Conservation (phyloP, 2,888 invertebrate genomes). For the Dasypolia templi region DNA sequence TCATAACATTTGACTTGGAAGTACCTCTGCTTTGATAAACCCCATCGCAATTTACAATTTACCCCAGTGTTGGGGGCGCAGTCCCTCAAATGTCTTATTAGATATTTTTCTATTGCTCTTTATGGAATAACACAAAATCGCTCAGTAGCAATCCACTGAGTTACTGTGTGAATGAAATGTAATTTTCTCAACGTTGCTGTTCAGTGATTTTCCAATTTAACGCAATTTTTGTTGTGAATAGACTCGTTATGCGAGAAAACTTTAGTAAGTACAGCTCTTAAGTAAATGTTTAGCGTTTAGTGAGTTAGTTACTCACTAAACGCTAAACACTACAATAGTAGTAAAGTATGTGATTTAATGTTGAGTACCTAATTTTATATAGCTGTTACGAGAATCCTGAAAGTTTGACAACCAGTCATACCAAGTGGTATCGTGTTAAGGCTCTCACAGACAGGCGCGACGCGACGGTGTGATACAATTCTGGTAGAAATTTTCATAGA, state of each 20-base stretch:
- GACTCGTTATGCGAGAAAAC: conserved; percentile 67
- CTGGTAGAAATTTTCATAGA: no score
- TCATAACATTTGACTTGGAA: conserved; percentile 4
- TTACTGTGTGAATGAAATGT: conserved; percentile 66
- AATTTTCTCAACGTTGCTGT: conserved; percentile 68
- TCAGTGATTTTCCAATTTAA: conserved; percentile 73
- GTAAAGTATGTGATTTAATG: background rate
- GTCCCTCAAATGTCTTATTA: conserved; percentile 24
- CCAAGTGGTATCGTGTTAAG: background rate
- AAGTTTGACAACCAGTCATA: background rate
- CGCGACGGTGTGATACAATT: no score
- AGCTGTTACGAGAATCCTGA: background rate
- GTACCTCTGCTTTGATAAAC: background rate
- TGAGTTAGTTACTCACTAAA: conserved; percentile 7
- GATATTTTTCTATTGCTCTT: conserved; percentile 51
- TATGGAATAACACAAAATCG: conserved; percentile 61
- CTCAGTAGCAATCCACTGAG: conserved; percentile 51
- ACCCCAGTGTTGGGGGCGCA: background rate
- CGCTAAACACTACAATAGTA: no score
- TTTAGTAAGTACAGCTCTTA: conserved; percentile 19
- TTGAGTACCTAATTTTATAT: conserved; percentile 5
- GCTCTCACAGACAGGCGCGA: no score
- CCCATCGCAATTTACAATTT: conserved; percentile 20
- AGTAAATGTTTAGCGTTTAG: conserved; percentile 28
- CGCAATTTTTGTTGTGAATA: conserved; percentile 71